Evolutionary conservation across 2,113 vertebrate species (phyloP).

Genomic region (Ibidorhyncha struthersii): DNA sequence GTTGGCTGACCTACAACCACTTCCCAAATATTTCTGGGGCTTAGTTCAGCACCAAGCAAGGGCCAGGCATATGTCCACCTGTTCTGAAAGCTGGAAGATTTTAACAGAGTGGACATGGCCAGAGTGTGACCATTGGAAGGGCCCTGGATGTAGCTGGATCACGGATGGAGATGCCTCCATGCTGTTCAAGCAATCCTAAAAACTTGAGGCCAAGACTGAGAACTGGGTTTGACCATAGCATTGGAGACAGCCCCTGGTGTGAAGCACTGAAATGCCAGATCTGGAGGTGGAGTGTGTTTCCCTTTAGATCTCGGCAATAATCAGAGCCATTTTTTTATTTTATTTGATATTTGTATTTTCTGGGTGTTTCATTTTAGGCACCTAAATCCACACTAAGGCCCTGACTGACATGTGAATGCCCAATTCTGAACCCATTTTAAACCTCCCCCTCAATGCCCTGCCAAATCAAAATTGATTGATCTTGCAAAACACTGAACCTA

Average conservation of each 20-base stretch:
- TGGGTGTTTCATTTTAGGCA: background rate
- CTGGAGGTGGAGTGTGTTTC: background rate
- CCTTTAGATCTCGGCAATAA: background rate
- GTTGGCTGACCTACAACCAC: background rate
- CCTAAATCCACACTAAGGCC: background rate
- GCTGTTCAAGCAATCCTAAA: background rate
- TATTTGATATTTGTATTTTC: background rate
- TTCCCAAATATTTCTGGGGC: background rate
- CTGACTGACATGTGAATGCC: accelerated
- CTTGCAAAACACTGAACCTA: background rate
- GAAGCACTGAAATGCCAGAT: background rate
- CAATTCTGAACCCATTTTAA: background rate
- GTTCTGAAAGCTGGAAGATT: background rate
- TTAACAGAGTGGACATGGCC: accelerated
- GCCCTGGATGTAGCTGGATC: background rate
- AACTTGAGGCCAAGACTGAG: background rate
- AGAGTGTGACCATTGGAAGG: background rate
- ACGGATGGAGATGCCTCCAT: background rate
- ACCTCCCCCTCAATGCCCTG: background rate
- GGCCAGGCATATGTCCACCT: accelerated
- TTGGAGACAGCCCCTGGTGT: background rate
- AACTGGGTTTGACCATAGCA: background rate
- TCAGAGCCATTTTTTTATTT: background rate
- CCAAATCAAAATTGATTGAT: background rate
- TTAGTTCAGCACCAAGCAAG: background rate